A percentile compares a stretch with the other conserved stretches of the same genome.
Conservation (phyloP, 2,113 vertebrate species). For the Mus musculus region GRCm39 chr4:137366001-137366500, state of each 20-base stretch:
- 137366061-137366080: background rate
- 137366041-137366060: conserved; percentile 10
- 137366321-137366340: background rate
- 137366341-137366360: background rate
- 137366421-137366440: background rate
- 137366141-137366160: background rate
- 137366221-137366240: background rate
- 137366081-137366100: background rate
- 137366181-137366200: background rate
- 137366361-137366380: background rate
- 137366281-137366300: background rate
- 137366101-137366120: background rate
- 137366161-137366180: background rate
- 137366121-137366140: background rate
- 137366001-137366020: background rate
- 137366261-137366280: too few species aligned
- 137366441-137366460: background rate
- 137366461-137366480: background rate
- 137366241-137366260: background rate
- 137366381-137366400: background rate
- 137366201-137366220: background rate
- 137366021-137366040: background rate
- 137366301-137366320: background rate
- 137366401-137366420: background rate
- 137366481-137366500: conserved; percentile 41